Conservation (phyloP, 2,113 vertebrate genomes). For the Zingel zingel region DNA sequence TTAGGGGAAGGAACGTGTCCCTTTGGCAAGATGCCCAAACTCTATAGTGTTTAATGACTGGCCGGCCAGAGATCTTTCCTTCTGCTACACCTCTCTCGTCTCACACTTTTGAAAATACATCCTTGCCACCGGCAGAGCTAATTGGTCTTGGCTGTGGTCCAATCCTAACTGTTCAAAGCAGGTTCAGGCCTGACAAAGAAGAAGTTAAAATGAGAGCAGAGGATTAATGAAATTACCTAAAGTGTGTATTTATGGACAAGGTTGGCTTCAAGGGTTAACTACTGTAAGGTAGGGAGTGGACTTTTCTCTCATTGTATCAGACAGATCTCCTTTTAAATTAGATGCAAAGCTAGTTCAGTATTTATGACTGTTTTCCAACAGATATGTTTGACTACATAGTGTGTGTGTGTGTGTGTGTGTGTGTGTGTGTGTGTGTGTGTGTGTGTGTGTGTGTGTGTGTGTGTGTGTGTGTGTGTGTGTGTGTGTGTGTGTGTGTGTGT, state of each 20-base stretch:
- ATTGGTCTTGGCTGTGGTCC: slow-evolving; percentile 75
- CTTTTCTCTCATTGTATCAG: background rate
- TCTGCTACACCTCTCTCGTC: slow-evolving; percentile 41
- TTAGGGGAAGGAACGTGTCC: slow-evolving; percentile 30
- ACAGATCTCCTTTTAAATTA: slow-evolving; percentile 11
- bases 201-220: slow-evolving; percentile 35
- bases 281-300: background rate
- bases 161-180: slow-evolving; percentile 42
- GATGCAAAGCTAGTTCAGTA: background rate
- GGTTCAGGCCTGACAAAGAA: slow-evolving; percentile 17
- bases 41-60: slow-evolving; percentile 49
- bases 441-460: too few species aligned
- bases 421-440: too few species aligned
- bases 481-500: too few species aligned
- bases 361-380: slow-evolving; percentile 16
- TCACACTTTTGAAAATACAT: slow-evolving; percentile 41
- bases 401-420: too few species aligned
- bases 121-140: slow-evolving; percentile 31
- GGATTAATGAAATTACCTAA: slow-evolving; percentile 42
- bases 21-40: slow-evolving; percentile 70
- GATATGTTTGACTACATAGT: slow-evolving; percentile 25
- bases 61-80: slow-evolving; percentile 40
- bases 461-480: too few species aligned
- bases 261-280: slow-evolving; percentile 17
- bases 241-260: slow-evolving; percentile 25